These are phyloP conservation scores for Lamprotornis superbus DNA, from an alignment of 2,113 vertebrate genomes.

Conservation along the genomic window DNA sequence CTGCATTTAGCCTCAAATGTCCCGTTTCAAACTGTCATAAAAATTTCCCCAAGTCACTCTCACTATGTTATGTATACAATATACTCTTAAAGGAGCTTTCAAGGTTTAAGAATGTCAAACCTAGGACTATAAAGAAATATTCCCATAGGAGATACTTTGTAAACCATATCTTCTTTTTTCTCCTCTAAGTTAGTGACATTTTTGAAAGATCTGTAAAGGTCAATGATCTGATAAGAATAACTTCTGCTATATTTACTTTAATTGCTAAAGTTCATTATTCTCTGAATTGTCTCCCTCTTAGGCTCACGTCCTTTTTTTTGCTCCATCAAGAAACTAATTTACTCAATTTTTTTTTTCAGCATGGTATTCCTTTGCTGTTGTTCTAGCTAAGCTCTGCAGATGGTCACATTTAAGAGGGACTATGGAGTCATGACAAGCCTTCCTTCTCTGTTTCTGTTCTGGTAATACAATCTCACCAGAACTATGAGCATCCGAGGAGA, in stretches of 20 bases:
- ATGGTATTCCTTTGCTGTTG: neutral
- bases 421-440: neutral
- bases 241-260: neutral
- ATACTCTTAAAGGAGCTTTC: neutral
- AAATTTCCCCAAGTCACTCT: neutral
- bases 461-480: neutral
- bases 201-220: neutral
- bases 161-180: neutral
- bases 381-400: neutral
- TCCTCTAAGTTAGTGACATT: neutral
- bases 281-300: neutral
- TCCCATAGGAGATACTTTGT: neutral
- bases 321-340: neutral
- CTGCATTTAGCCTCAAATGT: neutral
- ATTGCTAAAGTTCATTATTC: neutral
- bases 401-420: neutral
- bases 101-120: neutral
- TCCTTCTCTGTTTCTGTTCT: neutral
- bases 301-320: neutral
- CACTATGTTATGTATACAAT: neutral
- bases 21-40: neutral
- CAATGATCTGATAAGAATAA: neutral
- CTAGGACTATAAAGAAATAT: neutral
- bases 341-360: neutral
- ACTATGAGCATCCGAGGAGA: neutral